These are phyloP conservation scores for Drosophila mayaguana DNA, from an alignment of 2,888 invertebrate species.

Conservation along the genomic window DNA sequence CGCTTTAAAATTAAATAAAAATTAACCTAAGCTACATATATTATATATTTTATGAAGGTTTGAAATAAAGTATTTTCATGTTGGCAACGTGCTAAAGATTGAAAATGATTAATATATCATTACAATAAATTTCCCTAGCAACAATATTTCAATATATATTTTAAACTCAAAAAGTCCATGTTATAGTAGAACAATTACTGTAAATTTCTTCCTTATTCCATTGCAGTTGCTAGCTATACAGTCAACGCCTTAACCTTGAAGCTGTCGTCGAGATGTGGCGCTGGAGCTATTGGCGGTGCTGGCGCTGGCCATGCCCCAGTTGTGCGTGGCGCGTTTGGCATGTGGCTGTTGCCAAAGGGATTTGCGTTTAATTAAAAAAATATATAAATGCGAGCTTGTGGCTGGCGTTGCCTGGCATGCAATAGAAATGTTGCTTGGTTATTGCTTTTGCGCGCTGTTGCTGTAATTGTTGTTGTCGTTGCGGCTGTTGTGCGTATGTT, in stretches of 20 bases:
- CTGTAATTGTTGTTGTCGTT: constrained; percentile 47
- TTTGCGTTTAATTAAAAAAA: constrained; percentile 78
- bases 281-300: constrained; percentile 20
- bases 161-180: neutral
- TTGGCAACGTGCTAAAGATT: too few species aligned
- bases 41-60: too few species aligned
- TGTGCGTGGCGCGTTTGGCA: constrained; percentile 49
- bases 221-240: constrained; percentile 24
- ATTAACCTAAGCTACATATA: too few species aligned
- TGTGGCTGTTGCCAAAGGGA: constrained; percentile 73
- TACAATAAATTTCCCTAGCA: neutral
- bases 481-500: constrained; percentile 52
- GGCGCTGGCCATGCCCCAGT: constrained; percentile 29
- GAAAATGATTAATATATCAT: too few species aligned
- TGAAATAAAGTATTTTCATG: too few species aligned
- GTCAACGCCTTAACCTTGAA: constrained; percentile 68
- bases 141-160: neutral
- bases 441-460: constrained; percentile 62
- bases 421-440: constrained; percentile 73
- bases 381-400: constrained; percentile 63
- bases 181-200: neutral
- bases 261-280: constrained; percentile 44
- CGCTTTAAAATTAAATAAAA: too few species aligned
- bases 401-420: constrained; percentile 65
- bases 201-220: constrained; percentile 3